Base-by-base conservation (phyloP, 2,888 invertebrate species). In the Criorhina ranunculi region DNA sequence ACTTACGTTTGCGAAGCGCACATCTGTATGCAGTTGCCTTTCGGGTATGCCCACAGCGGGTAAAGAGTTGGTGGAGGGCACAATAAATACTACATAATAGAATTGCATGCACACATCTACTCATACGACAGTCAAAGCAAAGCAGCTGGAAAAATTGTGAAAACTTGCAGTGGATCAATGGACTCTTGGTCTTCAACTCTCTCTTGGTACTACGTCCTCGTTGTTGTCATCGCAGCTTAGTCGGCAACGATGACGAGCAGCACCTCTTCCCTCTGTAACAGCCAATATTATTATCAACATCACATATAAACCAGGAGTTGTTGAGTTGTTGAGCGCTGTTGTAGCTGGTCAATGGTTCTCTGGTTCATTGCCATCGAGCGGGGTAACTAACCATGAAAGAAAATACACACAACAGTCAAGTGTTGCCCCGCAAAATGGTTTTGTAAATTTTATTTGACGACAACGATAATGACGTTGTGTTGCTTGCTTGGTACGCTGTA, bases 321-420 rank as follows among this genome's bases (percentile, higher is more conserved):
- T 55, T 67, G 57, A 59, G 79, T 66, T 78, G 76, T 86, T 72
- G 70, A 31, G 37, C 67, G 37, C 60, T 75, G 70, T 49, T 78
- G 87, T 87, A 88, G 87, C 88, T 89, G 91, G 91, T 91, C 91
- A 91, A 90, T 91, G 91, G 91, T 91, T 91, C 91, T 91, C 91
- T 91, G 91, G 91, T 91, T 91, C 91, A 91, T 91, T 91, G 91
- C 91, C 91, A 91, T 91, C 90, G 89, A 89, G 88, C 90, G 90
- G 90, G 90, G 91, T 91, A 91, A 91, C 90, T 90, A 91, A 91
- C 91, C 91, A 85, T 85, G 80, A 80, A 80, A 76, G 80, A 85
- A 55, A 80, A 67, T 40, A 66, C 60, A 51, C 60, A 46, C 89
- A 88, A 86, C 89, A 75, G 73, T 79, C 73, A 83, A 79, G 79